phyloP scores from a whole-genome alignment of 2,888 invertebrate genomes.

The Andrena marginata region DNA sequence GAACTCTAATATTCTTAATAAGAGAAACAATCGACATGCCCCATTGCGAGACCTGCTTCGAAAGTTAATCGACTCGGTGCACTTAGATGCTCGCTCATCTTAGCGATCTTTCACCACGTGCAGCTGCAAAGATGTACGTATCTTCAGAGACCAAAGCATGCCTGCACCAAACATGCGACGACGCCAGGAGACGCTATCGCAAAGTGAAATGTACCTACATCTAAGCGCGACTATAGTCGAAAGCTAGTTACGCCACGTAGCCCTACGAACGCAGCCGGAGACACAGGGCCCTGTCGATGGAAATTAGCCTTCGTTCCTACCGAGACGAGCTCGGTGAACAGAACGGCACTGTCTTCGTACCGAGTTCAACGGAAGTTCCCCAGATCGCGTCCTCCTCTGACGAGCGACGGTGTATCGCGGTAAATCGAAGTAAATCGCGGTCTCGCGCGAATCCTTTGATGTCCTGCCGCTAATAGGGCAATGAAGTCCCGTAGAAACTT shows the following conservation, averaged over 20 bases:
- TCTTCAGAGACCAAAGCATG: neutral
- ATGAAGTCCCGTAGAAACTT: slow-evolving; percentile 50
- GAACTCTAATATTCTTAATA: no score
- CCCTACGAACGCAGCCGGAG: neutral
- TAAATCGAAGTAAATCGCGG: slow-evolving; percentile 59
- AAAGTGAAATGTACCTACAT: neutral
- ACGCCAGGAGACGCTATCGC: neutral
- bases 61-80: no score
- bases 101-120: no score
- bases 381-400: slow-evolving; percentile 11
- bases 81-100: no score
- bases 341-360: neutral
- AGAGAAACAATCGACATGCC: neutral
- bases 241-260: neutral
- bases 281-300: neutral
- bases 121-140: neutral
- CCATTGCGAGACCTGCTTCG: no score
- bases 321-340: neutral
- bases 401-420: slow-evolving; percentile 19
- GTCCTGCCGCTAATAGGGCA: slow-evolving; percentile 51
- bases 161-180: neutral
- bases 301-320: slow-evolving; percentile 14
- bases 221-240: neutral
- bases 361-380: slow-evolving; percentile 29
- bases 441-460: slow-evolving; percentile 56